phyloP scores from a whole-genome alignment of 2,797 vertebrate genomes.

The Rhyacichthys aspro region DNA sequence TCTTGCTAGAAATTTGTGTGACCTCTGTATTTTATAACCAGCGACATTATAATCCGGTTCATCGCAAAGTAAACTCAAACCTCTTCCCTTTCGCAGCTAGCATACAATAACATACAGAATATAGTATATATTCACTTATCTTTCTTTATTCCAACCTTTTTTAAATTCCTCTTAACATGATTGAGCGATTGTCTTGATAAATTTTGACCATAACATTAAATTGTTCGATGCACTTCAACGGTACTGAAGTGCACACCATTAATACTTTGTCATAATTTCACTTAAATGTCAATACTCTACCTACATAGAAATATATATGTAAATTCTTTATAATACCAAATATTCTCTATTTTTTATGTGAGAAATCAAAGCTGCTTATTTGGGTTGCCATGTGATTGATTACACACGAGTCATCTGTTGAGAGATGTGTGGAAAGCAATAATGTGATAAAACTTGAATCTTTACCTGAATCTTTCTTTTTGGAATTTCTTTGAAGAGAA shows the following conservation, averaged over 20 bases:
- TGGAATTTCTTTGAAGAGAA: constrained; percentile 48
- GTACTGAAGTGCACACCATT: constrained; percentile 72
- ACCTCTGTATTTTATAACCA: constrained; percentile 8
- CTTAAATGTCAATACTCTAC: constrained; percentile 85
- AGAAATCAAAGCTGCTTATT: constrained; percentile 75
- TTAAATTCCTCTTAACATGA: constrained; percentile 67
- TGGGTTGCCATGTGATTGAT: constrained; percentile 70
- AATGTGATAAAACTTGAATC: constrained; percentile 36
- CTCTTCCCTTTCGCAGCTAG: constrained; percentile 50
- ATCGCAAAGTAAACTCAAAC: constrained; percentile 14
- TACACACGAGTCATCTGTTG: constrained; percentile 66
- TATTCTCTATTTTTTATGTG: constrained; percentile 81
- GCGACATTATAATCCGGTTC: not conserved
- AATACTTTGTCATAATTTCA: constrained; percentile 82
- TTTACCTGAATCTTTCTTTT: constrained; percentile 64
- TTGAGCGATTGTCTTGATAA: constrained; percentile 85
- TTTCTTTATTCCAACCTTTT: constrained; percentile 64
- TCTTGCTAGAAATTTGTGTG: constrained; percentile 8
- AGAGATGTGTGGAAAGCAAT: constrained; percentile 60
- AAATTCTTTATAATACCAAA: constrained; percentile 84
- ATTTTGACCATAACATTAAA: constrained; percentile 76
- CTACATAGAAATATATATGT: constrained; percentile 88
- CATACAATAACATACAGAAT: constrained; percentile 71
- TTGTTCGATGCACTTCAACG: constrained; percentile 72
- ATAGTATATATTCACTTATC: constrained; percentile 67